Evolutionary conservation across 1,140 invertebrate genomes (phyloP).

Genomic region (Heliconius congener): DNA sequence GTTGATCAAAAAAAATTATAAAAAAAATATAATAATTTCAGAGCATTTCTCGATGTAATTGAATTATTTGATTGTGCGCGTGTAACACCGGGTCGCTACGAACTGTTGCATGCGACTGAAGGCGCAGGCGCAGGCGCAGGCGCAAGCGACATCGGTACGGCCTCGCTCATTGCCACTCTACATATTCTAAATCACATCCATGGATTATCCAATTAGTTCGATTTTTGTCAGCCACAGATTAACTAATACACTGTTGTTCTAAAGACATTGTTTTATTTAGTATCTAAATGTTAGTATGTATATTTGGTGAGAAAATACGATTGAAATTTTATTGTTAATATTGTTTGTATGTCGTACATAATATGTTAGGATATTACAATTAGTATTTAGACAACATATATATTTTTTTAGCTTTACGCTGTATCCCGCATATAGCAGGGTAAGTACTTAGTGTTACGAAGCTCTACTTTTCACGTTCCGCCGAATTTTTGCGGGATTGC

Average conservation of each 20-base stretch:
- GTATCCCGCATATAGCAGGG: too few relatives aligned
- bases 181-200: slow-evolving; percentile 28
- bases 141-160: slow-evolving; percentile 47
- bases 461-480: too few relatives aligned
- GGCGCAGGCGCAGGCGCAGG: slow-evolving; percentile 43
- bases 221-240: background rate
- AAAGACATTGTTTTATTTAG: background rate
- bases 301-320: background rate
- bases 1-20: background rate
- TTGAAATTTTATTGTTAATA: too few relatives aligned
- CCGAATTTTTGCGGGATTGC: too few relatives aligned
- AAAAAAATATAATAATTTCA: slow-evolving; percentile 17
- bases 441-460: too few relatives aligned
- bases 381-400: too few relatives aligned
- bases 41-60: slow-evolving; percentile 34
- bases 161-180: slow-evolving; percentile 62
- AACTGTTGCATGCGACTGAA: slow-evolving; percentile 58
- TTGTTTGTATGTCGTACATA: too few relatives aligned
- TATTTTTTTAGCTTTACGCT: too few relatives aligned
- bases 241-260: background rate
- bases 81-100: slow-evolving; percentile 54
- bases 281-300: background rate
- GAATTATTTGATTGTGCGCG: slow-evolving; percentile 29
- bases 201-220: slow-evolving; percentile 30
- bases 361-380: too few relatives aligned